Percentiles rank a stretch among this genome's conserved stretches.
These are phyloP conservation scores for Lottia gigantea DNA, from an alignment of 2,888 invertebrate genomes.

Conservation along the genomic window DNA sequence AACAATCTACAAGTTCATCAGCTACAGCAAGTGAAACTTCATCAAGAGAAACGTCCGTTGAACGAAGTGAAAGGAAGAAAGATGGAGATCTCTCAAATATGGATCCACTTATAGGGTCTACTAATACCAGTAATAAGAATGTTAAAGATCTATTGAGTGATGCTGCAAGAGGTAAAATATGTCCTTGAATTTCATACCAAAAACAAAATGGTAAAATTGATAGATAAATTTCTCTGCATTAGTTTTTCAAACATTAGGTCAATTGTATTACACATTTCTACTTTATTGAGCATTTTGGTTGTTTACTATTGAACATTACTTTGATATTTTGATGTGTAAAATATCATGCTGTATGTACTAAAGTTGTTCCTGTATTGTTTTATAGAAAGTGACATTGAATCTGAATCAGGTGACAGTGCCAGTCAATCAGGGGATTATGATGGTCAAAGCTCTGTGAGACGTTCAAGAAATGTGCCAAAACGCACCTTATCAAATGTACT, in stretches of 20 bases:
- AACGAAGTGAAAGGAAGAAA: conserved; percentile 28
- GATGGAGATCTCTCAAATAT: neutral
- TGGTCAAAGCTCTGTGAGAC: neutral
- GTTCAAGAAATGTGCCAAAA: conserved; percentile 17
- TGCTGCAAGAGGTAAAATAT: too few relatives aligned
- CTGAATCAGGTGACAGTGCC: conserved; percentile 16
- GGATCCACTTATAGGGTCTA: too few relatives aligned
- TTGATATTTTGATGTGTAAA: too few relatives aligned
- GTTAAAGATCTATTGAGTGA: too few relatives aligned
- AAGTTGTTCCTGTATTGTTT: neutral
- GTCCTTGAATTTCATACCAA: too few relatives aligned
- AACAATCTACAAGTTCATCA: conserved; percentile 28
- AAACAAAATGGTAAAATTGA: too few relatives aligned
- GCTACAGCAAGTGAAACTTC: conserved; percentile 30
- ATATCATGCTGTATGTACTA: neutral
- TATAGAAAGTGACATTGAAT: conserved; percentile 14
- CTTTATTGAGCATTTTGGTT: too few relatives aligned
- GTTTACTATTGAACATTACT: too few relatives aligned
- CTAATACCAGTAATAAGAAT: too few relatives aligned
- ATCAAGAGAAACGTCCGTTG: conserved; percentile 38
- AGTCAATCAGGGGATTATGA: conserved; percentile 17
- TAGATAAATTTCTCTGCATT: too few relatives aligned
- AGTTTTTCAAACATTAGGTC: too few relatives aligned
- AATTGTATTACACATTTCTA: too few relatives aligned
- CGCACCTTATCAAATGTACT: conserved; percentile 80